Conservation (phyloP, 2,888 invertebrate genomes). For the Xestobium rufovillosum region DNA sequence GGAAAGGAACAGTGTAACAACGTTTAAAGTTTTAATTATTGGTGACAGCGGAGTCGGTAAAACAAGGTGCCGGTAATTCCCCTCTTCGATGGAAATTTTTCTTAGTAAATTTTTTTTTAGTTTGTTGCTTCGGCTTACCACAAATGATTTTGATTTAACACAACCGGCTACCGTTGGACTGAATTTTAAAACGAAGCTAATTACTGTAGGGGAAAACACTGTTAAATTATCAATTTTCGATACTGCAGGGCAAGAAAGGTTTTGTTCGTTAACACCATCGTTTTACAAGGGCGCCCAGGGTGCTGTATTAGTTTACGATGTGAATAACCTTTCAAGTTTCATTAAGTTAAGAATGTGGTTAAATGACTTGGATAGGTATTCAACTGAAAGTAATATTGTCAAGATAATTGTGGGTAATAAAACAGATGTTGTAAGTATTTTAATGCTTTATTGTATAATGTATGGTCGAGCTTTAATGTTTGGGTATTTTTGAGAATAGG, state of each 20-base stretch:
- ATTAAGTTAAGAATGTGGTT: slow-evolving; percentile 89
- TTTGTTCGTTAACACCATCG: slow-evolving; percentile 87
- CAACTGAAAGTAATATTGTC: slow-evolving; percentile 87
- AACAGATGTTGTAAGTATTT: slow-evolving; percentile 77
- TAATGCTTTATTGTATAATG: not conserved
- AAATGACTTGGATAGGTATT: slow-evolving; percentile 89
- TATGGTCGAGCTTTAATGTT: slow-evolving; percentile 6
- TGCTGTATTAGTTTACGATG: slow-evolving; percentile 90
- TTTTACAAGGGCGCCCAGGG: slow-evolving; percentile 94
- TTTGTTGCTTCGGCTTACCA: slow-evolving; percentile 88
- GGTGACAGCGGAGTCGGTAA: slow-evolving; percentile 98
- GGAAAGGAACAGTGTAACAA: slow-evolving; percentile 65
- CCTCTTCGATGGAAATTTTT: slow-evolving; percentile 14
- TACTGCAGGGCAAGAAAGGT: slow-evolving; percentile 92
- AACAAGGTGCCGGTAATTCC: slow-evolving; percentile 70
- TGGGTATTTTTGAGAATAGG: slow-evolving; percentile 47
- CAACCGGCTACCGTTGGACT: slow-evolving; percentile 96
- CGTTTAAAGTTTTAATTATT: slow-evolving; percentile 89
- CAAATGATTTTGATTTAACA: slow-evolving; percentile 89
- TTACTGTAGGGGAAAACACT: slow-evolving; percentile 84
- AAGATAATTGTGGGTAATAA: slow-evolving; percentile 98
- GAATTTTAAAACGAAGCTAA: slow-evolving; percentile 90
- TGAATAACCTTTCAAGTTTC: slow-evolving; percentile 77
- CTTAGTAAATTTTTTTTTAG: slow-evolving; percentile 50
- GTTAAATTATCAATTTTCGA: slow-evolving; percentile 93